Base-by-base conservation (phyloP, 2,888 invertebrate genomes). In the Apamea anceps region DNA sequence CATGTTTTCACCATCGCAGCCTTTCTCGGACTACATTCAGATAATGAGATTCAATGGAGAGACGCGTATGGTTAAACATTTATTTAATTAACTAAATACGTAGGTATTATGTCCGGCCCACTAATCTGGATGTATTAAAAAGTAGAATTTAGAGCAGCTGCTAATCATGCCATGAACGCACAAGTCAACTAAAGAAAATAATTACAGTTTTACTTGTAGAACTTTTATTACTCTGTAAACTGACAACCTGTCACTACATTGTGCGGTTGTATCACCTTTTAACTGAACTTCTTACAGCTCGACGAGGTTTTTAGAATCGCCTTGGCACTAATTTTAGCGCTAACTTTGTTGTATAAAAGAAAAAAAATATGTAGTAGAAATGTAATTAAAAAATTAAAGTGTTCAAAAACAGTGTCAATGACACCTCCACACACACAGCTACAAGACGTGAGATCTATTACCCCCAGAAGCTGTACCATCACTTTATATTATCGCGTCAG, bases 401-500 rank as follows among this genome's bases (percentile, higher is more conserved):
- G 25, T 67, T 45, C 63, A 63, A 68, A 82, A 83, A 73, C 32
- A 75, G 75, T 84, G 80, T 75, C 79, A 88, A 83, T 88, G 80
- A 88, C 82, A 85, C 78, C 42, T 82, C 77, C 75, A 73, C 75
- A 60, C 71, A 62, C 60, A 79, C 67, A 45, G 25, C 45, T 45
- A 21, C 72, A 76, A 32, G 42, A 54, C 57, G 45, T 65, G 75
- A 85, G 87, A 88, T 84, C 82, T 86, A 88, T 89, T 82, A 76
- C 80, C 57, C 71, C 66, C 60, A 77, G 79, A 80, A 78, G 77
- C 74, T 68, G 85, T 81, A 81, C 86, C 84, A 90, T 86, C 86
- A 90, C 81, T 90, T 87, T 72, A 88, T 78, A 89, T 86, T 82
- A 81, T 88, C 87, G 81, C 76, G 87, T 86, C 82, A 88, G 87